A percentile compares a stretch with the other conserved stretches of the same genome.
Conservation (phyloP, 2,888 invertebrate genomes). For the Atethmia centrago region DNA sequence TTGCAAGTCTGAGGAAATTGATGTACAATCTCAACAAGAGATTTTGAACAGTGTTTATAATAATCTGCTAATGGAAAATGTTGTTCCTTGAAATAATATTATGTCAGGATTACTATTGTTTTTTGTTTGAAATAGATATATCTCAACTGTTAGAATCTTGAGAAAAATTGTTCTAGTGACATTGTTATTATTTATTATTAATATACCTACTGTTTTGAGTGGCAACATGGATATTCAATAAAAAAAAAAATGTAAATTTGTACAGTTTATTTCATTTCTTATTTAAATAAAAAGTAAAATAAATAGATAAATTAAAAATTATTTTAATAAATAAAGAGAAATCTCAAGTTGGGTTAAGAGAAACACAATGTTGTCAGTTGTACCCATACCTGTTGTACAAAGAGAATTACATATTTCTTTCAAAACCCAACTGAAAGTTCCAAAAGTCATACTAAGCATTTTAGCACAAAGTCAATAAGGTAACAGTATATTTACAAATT, state of each 20-base stretch:
- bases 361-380: slow-evolving; percentile 74
- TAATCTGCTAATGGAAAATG: slow-evolving; percentile 73
- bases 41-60: slow-evolving; percentile 81
- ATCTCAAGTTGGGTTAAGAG: slow-evolving; percentile 90
- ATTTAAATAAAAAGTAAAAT: slow-evolving; percentile 84
- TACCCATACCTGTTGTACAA: slow-evolving; percentile 43
- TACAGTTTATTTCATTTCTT: slow-evolving; percentile 89
- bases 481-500: slow-evolving; percentile 84
- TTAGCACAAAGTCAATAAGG: slow-evolving; percentile 71
- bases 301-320: slow-evolving; percentile 84
- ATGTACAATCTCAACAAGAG: slow-evolving; percentile 77
- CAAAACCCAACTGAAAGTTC: slow-evolving; percentile 91
- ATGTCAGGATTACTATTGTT: neutral
- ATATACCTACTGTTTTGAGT: slow-evolving; percentile 39
- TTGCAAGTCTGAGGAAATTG: slow-evolving; percentile 86
- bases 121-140: slow-evolving; percentile 12
- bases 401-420: slow-evolving; percentile 74
- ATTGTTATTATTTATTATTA: slow-evolving; percentile 58
- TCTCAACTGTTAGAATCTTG: slow-evolving; percentile 38
- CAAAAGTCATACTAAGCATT: slow-evolving; percentile 78
- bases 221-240: slow-evolving; percentile 69
- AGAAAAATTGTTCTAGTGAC: slow-evolving; percentile 55
- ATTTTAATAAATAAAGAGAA: slow-evolving; percentile 87
- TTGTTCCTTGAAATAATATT: slow-evolving; percentile 7
- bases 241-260: slow-evolving; percentile 84